Conservation (phyloP, 2,888 invertebrate genomes). For the Melieria omissa region DNA sequence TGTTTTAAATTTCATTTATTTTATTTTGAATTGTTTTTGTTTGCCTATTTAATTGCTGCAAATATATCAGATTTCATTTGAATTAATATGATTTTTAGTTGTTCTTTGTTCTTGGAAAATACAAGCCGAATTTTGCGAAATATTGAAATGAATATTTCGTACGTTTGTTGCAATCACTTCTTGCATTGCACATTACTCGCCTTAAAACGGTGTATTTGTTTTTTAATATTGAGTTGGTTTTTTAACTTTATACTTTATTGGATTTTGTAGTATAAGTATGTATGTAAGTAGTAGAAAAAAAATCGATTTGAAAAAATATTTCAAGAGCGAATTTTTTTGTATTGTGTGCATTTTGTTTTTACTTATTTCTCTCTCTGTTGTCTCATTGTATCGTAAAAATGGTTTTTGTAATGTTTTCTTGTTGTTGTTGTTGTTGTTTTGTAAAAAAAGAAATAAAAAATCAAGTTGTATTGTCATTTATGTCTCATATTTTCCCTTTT, state of each 20-base stretch:
- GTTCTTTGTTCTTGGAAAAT: neutral
- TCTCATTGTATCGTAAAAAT: constrained; percentile 32
- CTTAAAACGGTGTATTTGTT: too few species aligned
- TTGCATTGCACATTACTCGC: too few species aligned
- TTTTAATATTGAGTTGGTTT: constrained; percentile 9
- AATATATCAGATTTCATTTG: constrained; percentile 5
- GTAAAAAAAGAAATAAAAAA: constrained; percentile 40
- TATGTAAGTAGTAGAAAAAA: constrained; percentile 23
- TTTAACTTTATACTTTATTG: constrained; percentile 18
- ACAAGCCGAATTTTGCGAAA: neutral
- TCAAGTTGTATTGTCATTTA: constrained; percentile 44
- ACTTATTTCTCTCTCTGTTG: constrained; percentile 10
- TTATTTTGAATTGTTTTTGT: constrained; percentile 14
- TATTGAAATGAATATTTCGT: too few species aligned
- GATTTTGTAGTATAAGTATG: neutral
- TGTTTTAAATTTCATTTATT: constrained; percentile 20
- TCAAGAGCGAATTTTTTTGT: constrained; percentile 19
- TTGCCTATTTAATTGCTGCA: constrained; percentile 19
- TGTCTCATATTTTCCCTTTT: constrained; percentile 44
- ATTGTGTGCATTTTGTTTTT: constrained; percentile 11
- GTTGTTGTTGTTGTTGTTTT: constrained; percentile 20
- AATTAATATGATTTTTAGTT: constrained; percentile 17
- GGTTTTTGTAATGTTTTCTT: constrained; percentile 21
- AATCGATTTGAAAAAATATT: constrained; percentile 4
- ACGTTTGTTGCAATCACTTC: too few species aligned